Base-by-base conservation (phyloP, 1,140 invertebrate species). In the Brachionus sp. region DNA sequence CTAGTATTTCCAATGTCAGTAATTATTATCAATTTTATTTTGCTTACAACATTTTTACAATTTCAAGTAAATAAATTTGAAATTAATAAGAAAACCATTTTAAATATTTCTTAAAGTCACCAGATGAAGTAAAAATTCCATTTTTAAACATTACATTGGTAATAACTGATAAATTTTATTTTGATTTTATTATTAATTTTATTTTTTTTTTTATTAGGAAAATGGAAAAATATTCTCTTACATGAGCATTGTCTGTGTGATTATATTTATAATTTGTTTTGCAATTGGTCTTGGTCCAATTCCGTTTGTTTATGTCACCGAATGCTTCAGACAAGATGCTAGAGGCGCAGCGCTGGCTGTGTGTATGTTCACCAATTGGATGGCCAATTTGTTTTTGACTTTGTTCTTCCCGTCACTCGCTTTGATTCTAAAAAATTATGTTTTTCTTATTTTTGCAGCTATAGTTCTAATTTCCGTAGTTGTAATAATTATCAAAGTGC, bases 341-440 rank as follows among this genome's bases (percentile, higher is more conserved):
- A 91, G 97, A 85, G 95, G 96, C 33, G 95, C 96, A 77, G 97
- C 97, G 84, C 98, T 97, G 94, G 95, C 95, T 84, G 95, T 98
- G 85, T 73, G 82, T 25, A 75, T 84, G 35, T 44, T 68, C 16
- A 73, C 73, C 16, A 86, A 86, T 46, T 86, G 85, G 85, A 29
- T 84, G 7, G 84, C 29, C 33, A 84, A 84, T 44, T 68, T 86
- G 53, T 23, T 86, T 37, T 53, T 86, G 39, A 77, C 75, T 10
- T 19, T 86, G 23, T 44, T 25, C 16, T 86, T 86, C 64, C 84
- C 82, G 10, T 44, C 68, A 25, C 37, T 86, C 9, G 85, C 92
- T 85, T 86, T 88, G 9, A 82, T 88, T 0, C 90, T 96, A 64
- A 92, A 93, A 0, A 90, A 91, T 35, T 91, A 93, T 84, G 92